Base-by-base conservation (phyloP, 2,888 invertebrate species). In the Tiliacea citrago region DNA sequence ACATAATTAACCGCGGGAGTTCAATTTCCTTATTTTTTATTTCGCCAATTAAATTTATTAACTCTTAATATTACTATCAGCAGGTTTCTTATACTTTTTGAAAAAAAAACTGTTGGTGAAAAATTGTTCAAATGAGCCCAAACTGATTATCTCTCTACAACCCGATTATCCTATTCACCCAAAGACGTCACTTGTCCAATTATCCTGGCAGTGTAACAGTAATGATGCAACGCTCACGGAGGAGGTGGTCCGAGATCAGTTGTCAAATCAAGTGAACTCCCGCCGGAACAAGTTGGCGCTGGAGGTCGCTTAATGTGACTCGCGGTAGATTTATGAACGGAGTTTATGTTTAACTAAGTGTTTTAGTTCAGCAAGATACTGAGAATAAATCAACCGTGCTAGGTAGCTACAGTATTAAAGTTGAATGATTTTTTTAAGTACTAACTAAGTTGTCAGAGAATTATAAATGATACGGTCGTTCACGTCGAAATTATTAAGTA, bases 181-280 rank as follows among this genome's bases (percentile, higher is more conserved):
- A 65, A 68, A 83, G 55, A 63, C 51, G 45, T 86, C 47, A 18
- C 66, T 61, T 76, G 76, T 78, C 69, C 58, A 76, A 84, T 86
- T 78, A 76, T 39, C 29, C 12, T 42, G 66, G 47, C 49, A 63
- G 57, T 57, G 55, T 80, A 55, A 80, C 53, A 58, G 68, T 84
- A 84, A 75, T 84, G 72, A 71, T 66, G 63, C 63, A 63, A 84
- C 35, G 49, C 16, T 75, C 58, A 42, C 53, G 55, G 35, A 84
- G 62, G 75, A 68, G 70, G 53, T 65, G 65, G 79, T 61, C 66
- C 71, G 68, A 84, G 77, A 82, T 85, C 83, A 85, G 65, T 77
- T 85, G 86, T 87, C 87, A 85, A 76, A 83, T 85, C 63, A 87
- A 74, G 69, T 35, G 51, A 69, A 58, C 60, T 66, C 80, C 83